Percentiles rank a stretch among this genome's conserved stretches.
phyloP scores from a whole-genome alignment of 2,797 vertebrate genomes.

The Cuniculus paca region DNA sequence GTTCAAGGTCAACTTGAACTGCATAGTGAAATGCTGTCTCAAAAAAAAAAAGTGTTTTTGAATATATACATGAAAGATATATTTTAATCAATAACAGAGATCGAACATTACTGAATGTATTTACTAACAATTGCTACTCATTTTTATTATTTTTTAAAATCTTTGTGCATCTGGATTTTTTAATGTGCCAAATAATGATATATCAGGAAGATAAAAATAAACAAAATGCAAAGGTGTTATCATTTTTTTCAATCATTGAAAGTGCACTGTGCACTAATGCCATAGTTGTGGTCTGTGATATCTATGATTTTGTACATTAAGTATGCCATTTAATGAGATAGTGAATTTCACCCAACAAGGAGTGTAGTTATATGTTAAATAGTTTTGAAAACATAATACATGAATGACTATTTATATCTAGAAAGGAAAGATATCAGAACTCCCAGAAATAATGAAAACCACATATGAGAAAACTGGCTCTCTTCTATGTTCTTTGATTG shows the following conservation, averaged over 20 bases:
- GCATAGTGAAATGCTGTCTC: too few species aligned
- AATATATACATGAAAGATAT: not conserved
- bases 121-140: not conserved
- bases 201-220: not conserved
- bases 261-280: not conserved
- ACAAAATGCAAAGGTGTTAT: not conserved
- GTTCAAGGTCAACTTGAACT: too few species aligned
- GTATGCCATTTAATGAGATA: not conserved
- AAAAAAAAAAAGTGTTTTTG: not conserved
- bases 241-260: not conserved
- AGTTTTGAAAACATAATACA: not conserved
- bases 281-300: not conserved
- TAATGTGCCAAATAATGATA: not conserved
- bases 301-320: not conserved
- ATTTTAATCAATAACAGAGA: not conserved
- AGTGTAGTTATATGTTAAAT: not conserved
- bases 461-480: not conserved
- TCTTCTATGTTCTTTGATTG: not conserved
- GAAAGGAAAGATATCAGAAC: not conserved
- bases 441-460: not conserved
- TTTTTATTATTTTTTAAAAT: not conserved
- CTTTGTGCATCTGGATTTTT: not conserved
- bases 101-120: not conserved
- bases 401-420: not conserved
- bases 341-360: not conserved